Evolutionary conservation across 2,113 vertebrate genomes (phyloP).

Genomic region (Alexandromys fortis): DNA sequence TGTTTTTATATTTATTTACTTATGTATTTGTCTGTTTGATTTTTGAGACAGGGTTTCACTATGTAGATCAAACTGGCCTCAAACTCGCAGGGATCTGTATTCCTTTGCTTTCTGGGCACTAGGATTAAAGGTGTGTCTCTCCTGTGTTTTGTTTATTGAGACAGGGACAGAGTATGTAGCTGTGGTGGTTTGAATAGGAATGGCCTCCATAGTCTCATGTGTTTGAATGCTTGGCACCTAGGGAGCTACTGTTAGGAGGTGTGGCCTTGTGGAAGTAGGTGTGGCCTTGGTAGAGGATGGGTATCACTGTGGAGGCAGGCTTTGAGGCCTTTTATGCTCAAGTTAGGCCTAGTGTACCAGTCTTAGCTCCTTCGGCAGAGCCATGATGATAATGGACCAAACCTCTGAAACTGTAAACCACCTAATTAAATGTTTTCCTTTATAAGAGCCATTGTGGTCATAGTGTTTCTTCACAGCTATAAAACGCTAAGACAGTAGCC

Average conservation of each 20-base stretch:
- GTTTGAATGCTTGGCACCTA: neutral
- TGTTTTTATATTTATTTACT: neutral
- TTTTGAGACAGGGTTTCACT: neutral
- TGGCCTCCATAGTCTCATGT: neutral
- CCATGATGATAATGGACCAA: neutral
- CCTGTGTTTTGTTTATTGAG: neutral
- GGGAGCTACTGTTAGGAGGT: neutral
- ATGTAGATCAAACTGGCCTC: neutral
- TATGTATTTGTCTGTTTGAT: neutral
- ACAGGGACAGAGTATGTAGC: neutral
- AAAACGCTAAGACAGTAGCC: neutral
- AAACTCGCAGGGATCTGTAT: neutral
- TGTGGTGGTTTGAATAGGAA: neutral
- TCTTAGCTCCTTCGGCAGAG: neutral
- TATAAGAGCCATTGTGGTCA: neutral
- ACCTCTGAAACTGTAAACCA: neutral
- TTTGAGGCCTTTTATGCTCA: neutral
- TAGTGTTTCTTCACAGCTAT: neutral
- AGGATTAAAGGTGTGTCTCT: neutral
- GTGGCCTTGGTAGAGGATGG: neutral
- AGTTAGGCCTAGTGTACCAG: neutral
- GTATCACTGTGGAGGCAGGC: neutral
- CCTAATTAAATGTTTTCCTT: neutral
- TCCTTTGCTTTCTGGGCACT: neutral
- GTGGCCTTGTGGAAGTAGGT: neutral